Evolutionary conservation across 1,140 invertebrate genomes (phyloP), one percentile per base, ranked within the genome.

Genomic region (Temnothorax longispinosus): DNA sequence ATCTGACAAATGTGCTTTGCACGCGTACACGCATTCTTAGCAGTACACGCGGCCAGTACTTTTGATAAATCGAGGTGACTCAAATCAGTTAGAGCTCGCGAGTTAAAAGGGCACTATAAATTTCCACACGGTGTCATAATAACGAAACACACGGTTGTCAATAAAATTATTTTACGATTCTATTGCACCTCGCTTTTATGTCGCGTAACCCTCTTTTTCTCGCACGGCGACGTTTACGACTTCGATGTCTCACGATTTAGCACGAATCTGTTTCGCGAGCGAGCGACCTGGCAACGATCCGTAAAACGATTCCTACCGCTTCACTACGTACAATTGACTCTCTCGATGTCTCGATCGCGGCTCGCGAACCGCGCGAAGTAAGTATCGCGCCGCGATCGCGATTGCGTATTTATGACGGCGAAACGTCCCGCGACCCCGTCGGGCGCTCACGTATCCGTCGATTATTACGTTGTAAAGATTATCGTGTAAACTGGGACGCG

Each of bases 391-490:
- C 15, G 27, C 85, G 65, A 58, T 58, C 71, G 56, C 86, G 60
- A 65, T 80, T 72, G 64, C 52, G 41, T 60, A 85, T 75, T 87
- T 85, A 76, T 38, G 60, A 38, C 64, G 64, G 54, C 72, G 75
- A 69, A 89, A 56, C 64, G 69, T 77, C 44, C 62, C 50, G 67
- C 77, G 88, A 47, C 35, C 82, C 67, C 72, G 86, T 76, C 44
- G 15, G 32, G 69, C 71, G 41, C 44, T 76, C 77, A 64, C 64
- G 81, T 84, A 82, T 75, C 60, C 87, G 62, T 67, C 78, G 85
- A 90, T 92, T 90, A 92, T 92, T 91, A 90, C 88, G 89, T 91
- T 89, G 89, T 86, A 86, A 90, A 74, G 90, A 91, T 91, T 90
- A 88, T 81, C 90, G 87, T 90, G 90, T 87, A 90, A 90, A 90